Conservation (phyloP, 1,140 invertebrate species). For the Zaprionus gabonicus region DNA sequence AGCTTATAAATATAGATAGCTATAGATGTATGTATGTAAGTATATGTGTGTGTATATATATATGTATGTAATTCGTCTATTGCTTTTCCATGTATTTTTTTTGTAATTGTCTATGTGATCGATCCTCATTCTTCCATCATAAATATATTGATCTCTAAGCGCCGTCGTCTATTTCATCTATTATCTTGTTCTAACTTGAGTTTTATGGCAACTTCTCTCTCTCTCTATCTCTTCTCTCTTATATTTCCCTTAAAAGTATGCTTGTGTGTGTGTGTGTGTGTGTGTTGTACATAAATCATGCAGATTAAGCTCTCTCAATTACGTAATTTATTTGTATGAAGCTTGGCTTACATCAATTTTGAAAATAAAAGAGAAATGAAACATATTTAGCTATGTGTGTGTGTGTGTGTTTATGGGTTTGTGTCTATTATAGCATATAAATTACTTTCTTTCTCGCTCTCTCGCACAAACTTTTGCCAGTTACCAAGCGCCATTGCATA, state of each 20-base stretch:
- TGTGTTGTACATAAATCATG: slow-evolving; percentile 5
- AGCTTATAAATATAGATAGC: slow-evolving; percentile 30
- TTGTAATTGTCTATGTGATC: slow-evolving; percentile 30
- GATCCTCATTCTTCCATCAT: neutral
- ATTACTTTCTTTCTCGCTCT: slow-evolving; percentile 8
- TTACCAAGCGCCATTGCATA: slow-evolving; percentile 48
- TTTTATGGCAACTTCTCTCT: slow-evolving; percentile 58
- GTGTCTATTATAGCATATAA: slow-evolving; percentile 23
- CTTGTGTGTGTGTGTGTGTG: slow-evolving; percentile 27
- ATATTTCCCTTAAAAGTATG: slow-evolving; percentile 21
- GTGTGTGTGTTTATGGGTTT: neutral
- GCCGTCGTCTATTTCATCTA: slow-evolving; percentile 11
- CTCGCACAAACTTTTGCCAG: slow-evolving; percentile 51
- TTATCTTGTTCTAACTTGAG: slow-evolving; percentile 68
- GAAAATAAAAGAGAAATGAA: slow-evolving; percentile 36
- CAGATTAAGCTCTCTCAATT: slow-evolving; percentile 46
- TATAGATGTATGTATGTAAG: slow-evolving; percentile 3
- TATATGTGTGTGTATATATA: slow-evolving; percentile 17
- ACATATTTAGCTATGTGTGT: slow-evolving; percentile 3
- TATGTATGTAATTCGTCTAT: slow-evolving; percentile 60
- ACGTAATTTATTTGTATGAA: slow-evolving; percentile 40
- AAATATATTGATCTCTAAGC: slow-evolving; percentile 32
- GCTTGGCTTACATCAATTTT: slow-evolving; percentile 78
- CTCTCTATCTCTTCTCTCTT: slow-evolving; percentile 35
- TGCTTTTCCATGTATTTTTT: slow-evolving; percentile 47